These are phyloP conservation scores for Regulus satrapa DNA, from an alignment of 2,113 vertebrate genomes.

Conservation along the genomic window DNA sequence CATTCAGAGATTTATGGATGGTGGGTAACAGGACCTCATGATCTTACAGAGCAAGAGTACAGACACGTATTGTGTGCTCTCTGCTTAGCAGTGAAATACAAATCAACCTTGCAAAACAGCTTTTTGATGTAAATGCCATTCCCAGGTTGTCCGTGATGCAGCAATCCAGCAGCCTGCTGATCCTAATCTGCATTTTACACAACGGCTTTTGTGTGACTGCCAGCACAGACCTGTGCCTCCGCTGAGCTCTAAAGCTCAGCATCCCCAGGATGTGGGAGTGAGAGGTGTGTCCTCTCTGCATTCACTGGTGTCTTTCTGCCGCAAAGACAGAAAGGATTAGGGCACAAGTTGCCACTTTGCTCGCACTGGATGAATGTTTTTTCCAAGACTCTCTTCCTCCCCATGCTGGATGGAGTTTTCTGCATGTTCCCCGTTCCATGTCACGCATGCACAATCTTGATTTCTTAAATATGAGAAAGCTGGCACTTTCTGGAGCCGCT, in stretches of 20 bases:
- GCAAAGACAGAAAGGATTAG: neutral
- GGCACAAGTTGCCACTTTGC: neutral
- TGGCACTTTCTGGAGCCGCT: neutral
- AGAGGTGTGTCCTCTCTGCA: neutral
- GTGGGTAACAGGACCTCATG: slow-evolving; percentile 33
- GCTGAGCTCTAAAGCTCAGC: neutral
- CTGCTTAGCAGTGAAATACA: neutral
- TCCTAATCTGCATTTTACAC: neutral
- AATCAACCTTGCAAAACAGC: neutral
- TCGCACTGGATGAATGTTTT: neutral
- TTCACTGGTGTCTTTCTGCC: neutral
- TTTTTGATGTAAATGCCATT: neutral
- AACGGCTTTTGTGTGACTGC: neutral
- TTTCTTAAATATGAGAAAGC: neutral
- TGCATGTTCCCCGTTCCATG: neutral
- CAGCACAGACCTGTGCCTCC: neutral
- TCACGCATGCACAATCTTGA: neutral
- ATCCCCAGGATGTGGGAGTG: neutral
- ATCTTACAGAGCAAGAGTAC: slow-evolving; percentile 11
- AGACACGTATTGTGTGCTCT: slow-evolving; percentile 33
- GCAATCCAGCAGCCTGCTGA: neutral
- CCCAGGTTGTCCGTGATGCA: neutral
- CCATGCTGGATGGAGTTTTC: neutral
- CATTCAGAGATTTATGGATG: neutral
- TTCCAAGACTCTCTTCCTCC: neutral